phyloP scores from a whole-genome alignment of 2,797 vertebrate species.

The Geotrypetes seraphini region DNA sequence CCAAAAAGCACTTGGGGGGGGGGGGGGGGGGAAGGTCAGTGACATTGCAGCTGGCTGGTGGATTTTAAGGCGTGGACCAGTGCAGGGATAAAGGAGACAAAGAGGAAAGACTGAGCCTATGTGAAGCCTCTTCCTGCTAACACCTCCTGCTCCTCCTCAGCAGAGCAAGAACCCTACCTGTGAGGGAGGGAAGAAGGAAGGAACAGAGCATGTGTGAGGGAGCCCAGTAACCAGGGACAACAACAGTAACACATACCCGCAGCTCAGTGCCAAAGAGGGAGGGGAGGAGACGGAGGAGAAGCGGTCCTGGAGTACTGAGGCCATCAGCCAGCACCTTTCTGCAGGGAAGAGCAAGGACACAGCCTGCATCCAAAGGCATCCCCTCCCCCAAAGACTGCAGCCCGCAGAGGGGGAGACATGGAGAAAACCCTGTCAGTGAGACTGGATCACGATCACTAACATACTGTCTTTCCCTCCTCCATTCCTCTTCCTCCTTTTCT shows the following conservation, averaged over 20 bases:
- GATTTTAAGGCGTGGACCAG: no score
- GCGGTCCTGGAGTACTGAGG: background rate
- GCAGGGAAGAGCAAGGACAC: conserved; percentile 1
- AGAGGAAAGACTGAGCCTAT: no score
- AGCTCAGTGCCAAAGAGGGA: conserved; percentile 3
- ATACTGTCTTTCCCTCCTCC: no score
- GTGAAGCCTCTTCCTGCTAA: conserved; percentile 26
- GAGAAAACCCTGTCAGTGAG: no score
- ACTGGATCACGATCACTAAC: background rate
- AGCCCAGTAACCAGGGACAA: conserved; percentile 70
- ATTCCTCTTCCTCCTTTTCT: no score
- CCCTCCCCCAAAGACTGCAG: background rate
- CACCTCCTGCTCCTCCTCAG: conserved; percentile 23
- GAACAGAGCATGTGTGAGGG: conserved; percentile 54
- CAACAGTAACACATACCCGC: conserved; percentile 51
- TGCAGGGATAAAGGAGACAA: no score
- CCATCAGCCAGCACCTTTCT: conserved; percentile 14
- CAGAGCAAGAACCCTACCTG: no score
- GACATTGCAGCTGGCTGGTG: conserved; percentile 18
- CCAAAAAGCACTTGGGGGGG: no score
- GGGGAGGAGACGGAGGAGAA: background rate
- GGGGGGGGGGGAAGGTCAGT: no score
- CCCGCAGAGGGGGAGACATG: background rate
- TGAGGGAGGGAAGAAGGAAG: conserved; percentile 34
- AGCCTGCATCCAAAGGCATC: background rate